Evolutionary conservation across 2,797 vertebrate genomes (phyloP).

Genomic region (Pantherophis alleghaniensis): DNA sequence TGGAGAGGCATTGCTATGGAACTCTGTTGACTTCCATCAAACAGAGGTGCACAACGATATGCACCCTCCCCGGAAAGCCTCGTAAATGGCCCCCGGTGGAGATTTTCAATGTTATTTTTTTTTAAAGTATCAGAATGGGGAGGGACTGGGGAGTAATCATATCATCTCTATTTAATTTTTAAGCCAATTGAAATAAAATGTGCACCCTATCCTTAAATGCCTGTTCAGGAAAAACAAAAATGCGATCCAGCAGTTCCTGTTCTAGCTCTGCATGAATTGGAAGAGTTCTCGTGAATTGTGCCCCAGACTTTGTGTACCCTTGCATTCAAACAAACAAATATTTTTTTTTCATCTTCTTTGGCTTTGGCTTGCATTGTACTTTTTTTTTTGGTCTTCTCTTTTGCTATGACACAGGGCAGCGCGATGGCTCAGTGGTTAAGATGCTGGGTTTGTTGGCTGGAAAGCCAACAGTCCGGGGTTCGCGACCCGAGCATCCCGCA

Average conservation of each 20-base stretch:
- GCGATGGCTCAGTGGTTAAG: not conserved
- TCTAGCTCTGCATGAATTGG: not conserved
- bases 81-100: not conserved
- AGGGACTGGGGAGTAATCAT: not conserved
- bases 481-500: not conserved
- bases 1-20: not conserved
- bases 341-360: conserved; percentile 69
- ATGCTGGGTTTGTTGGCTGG: not conserved
- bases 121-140: not conserved
- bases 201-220: not conserved
- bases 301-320: conserved; percentile 65
- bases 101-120: not conserved
- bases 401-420: conserved; percentile 65
- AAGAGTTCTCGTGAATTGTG: not conserved
- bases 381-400: conserved; percentile 71
- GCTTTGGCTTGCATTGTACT: conserved; percentile 71
- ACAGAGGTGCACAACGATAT: not conserved
- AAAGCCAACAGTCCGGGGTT: not conserved
- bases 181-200: not conserved
- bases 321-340: conserved; percentile 56
- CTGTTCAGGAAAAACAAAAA: not conserved
- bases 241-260: not conserved
- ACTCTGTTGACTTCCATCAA: not conserved
- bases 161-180: not conserved
- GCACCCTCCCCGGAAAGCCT: not conserved